Percentiles rank a stretch among this genome's conserved stretches.
Evolutionary conservation across 2,113 vertebrate species (phyloP).

Genomic region (Rhagologus leucostigma): DNA sequence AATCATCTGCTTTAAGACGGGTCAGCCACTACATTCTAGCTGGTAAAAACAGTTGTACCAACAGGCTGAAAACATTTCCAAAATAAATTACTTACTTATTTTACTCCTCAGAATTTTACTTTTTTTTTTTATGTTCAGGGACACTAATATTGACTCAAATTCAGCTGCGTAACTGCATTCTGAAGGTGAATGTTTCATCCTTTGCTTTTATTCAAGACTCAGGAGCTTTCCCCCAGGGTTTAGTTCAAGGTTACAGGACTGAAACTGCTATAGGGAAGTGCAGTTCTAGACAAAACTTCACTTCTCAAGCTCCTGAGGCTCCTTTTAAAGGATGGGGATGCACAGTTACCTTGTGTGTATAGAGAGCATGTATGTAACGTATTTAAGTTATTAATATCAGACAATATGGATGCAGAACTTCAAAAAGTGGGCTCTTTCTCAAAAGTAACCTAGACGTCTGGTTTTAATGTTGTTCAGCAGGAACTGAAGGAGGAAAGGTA

Average conservation of each 20-base stretch:
- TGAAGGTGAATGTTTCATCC: background rate
- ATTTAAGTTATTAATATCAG: background rate
- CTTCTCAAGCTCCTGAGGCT: background rate
- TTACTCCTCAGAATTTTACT: background rate
- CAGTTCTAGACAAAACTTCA: background rate
- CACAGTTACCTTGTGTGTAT: background rate
- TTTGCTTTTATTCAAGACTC: background rate
- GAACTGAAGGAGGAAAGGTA: background rate
- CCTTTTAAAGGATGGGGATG: background rate
- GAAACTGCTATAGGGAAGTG: background rate
- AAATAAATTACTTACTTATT: background rate
- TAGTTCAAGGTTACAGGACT: background rate
- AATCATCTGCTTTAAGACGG: background rate
- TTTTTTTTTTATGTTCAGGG: background rate
- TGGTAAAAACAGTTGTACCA: background rate
- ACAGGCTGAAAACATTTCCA: background rate
- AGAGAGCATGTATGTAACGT: background rate
- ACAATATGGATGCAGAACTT: background rate
- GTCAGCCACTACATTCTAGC: background rate
- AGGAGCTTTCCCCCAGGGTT: background rate
- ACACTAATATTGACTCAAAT: background rate
- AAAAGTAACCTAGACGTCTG: background rate
- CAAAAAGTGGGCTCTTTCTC: background rate
- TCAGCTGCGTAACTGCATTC: background rate
- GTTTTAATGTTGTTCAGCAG: conserved; percentile 27